Base-by-base conservation (phyloP, 1,140 invertebrate genomes). In the Scaptomyza montana region DNA sequence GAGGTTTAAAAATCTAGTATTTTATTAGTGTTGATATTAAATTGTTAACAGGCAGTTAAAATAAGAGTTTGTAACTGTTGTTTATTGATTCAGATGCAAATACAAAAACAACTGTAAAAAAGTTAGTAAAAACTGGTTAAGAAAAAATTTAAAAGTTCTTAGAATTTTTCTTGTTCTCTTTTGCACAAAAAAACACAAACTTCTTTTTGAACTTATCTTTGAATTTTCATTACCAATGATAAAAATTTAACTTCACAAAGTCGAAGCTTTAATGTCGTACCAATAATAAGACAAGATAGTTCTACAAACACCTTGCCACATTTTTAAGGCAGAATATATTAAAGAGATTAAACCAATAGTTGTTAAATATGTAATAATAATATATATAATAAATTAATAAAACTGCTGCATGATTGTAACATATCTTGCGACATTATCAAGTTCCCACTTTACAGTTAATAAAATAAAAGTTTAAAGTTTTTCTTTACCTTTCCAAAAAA, bases 41-140 rank as follows among this genome's bases (percentile, higher is more conserved):
- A 64, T 56, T 73, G 70, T 73, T 68, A 68, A 56, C 51, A 57
- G 3, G 7, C 53, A 25, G 46, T 56, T 65, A 41, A 43, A 71
- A 56, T 43, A 61, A 30, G 16, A 13, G 10, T 56, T 50, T 64
- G 28, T 25, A 53, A 47, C 8, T 28, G 5, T 33, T 73, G 13
- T 53, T 30, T 41, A 66, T 59, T 53, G 39, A 33, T 41, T 53
- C 19, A 65, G 10, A 45, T 19, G 39, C 19, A 25, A 12, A n/a
- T 8, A 16, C 0, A 9, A 2, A 25, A 25, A 1, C 25, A 2
- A 16, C 0, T n/a, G 12, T 12, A n/a, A 0, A 43, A 43, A 43
- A 43, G 16, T 47, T 47, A 16, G 10, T 53, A 33, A 1, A 53
- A 49, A 6, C 10, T 39, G 1, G 9, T 21, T 9, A 28, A 16